Evolutionary conservation across 2,888 invertebrate species (phyloP), one percentile per base, ranked within the genome.

Genomic region (Seladonia tumulorum): DNA sequence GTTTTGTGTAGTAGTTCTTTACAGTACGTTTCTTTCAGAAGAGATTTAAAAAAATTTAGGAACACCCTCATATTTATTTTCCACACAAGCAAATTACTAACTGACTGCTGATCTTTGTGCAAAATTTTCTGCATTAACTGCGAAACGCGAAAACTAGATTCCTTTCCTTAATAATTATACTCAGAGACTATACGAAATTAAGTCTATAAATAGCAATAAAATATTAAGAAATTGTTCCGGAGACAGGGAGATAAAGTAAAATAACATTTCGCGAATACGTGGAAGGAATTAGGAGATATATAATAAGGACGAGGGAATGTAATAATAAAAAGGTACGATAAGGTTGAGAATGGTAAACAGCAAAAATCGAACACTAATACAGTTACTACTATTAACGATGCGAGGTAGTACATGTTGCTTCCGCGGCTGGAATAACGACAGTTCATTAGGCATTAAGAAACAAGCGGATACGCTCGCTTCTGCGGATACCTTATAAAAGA

Each of bases 401-500:
- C 25, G 1, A 25, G 14, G 14, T 14, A 25, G 25, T 25, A 60
- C 60, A 25, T 60, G 25, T 25, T 60, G n/a, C n/a, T 25, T 60
- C 25, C 25, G 5, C 14, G 60, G 12, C 25, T 5, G 25, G 25
- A n/a, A 60, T 60, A 60, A 60, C 25, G 25, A 25, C 60, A 12
- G 25, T 60, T 60, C 57, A 25, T 60, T 25, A 60, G 60, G 60
- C 14, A 25, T 25, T 25, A 60, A 60, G 60, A 25, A 60, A 25
- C 14, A 14, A 60, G 14, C 25, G 5, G 22, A 22, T 49, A 8
- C 49, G 49, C 49, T 60, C 1, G 60, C 60, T 60, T 14, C 60
- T 60, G 25, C 60, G 25, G 60, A 60, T 60, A 60, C 60, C 60
- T 25, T 60, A 60, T 60, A n/a, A 60, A 25, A 60, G 60, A 60